phyloP scores from a whole-genome alignment of 2,888 invertebrate genomes.

The Campoplex capitator region DNA sequence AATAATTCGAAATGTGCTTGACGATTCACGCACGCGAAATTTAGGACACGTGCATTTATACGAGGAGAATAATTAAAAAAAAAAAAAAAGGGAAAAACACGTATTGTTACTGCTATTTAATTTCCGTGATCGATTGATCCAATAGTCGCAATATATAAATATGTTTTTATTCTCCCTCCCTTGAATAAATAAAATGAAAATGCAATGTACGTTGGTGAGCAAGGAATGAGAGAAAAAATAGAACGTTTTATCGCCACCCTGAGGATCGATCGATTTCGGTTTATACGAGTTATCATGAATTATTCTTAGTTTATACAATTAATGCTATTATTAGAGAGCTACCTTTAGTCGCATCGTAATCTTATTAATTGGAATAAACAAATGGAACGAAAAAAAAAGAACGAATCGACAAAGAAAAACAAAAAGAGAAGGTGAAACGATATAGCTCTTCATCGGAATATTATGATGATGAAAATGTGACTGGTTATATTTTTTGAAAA shows the following conservation, averaged over 20 bases:
- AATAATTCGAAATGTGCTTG: conserved; percentile 77
- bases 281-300: conserved; percentile 57
- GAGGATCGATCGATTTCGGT: conserved; percentile 57
- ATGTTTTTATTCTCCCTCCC: conserved; percentile 4
- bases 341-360: conserved; percentile 46
- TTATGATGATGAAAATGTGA: background rate
- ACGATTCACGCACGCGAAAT: conserved; percentile 82
- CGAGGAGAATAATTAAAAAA: conserved; percentile 74
- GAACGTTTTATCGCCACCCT: conserved; percentile 12
- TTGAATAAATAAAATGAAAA: conserved; percentile 8
- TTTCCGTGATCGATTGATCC: conserved; percentile 67
- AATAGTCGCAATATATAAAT: conserved; percentile 54
- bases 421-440: conserved; percentile 10
- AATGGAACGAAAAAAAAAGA: background rate
- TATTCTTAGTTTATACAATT: conserved; percentile 66
- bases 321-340: conserved; percentile 51
- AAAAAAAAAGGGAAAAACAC: conserved; percentile 69
- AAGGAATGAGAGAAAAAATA: background rate
- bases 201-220: conserved; percentile 28
- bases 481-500: background rate
- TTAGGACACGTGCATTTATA: conserved; percentile 83
- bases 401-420: conserved; percentile 5
- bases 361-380: conserved; percentile 54
- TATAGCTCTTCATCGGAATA: conserved; percentile 17
- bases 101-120: conserved; percentile 68